Conservation (phyloP, 2,888 invertebrate species). For the Melikaiella ostensackeni region DNA sequence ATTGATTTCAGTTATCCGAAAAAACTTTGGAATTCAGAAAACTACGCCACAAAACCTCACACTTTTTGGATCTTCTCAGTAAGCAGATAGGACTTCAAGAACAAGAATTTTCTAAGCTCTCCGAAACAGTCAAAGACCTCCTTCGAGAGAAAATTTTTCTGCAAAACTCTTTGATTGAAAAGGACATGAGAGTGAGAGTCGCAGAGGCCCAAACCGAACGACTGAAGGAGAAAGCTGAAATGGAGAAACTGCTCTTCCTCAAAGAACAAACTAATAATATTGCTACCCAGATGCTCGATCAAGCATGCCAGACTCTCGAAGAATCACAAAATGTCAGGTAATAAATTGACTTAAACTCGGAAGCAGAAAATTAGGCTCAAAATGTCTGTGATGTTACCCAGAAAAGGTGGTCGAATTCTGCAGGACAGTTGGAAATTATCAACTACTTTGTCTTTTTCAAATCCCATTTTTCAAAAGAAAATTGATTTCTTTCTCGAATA, state of each 20-base stretch:
- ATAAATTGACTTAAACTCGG: conserved; percentile 28
- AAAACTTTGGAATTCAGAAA: conserved; percentile 53
- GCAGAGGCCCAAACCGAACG: conserved; percentile 57
- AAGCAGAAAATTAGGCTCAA: conserved; percentile 24
- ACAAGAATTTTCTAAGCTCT: conserved; percentile 62
- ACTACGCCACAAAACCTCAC: conserved; percentile 56
- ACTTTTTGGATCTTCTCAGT: conserved; percentile 59
- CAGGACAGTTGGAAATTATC: background rate
- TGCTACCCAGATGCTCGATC: conserved; percentile 31
- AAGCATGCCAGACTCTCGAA: conserved; percentile 40
- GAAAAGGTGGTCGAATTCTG: background rate
- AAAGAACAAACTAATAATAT: conserved; percentile 52
- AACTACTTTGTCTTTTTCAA: background rate
- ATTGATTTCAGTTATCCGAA: conserved; percentile 52
- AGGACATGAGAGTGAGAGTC: conserved; percentile 51
- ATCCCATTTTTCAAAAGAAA: too few species aligned
- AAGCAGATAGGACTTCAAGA: conserved; percentile 63
- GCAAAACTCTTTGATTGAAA: conserved; percentile 60
- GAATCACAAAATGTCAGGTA: conserved; percentile 12
- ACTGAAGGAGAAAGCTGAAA: conserved; percentile 55
- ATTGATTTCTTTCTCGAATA: too few species aligned
- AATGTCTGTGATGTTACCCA: background rate
- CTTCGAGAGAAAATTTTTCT: conserved; percentile 62
- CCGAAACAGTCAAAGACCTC: conserved; percentile 61
- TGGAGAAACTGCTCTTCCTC: conserved; percentile 58